Evolutionary conservation across 2,797 vertebrate species (phyloP), one percentile per base, ranked within the genome.

Genomic region (Squalus acanthias): DNA sequence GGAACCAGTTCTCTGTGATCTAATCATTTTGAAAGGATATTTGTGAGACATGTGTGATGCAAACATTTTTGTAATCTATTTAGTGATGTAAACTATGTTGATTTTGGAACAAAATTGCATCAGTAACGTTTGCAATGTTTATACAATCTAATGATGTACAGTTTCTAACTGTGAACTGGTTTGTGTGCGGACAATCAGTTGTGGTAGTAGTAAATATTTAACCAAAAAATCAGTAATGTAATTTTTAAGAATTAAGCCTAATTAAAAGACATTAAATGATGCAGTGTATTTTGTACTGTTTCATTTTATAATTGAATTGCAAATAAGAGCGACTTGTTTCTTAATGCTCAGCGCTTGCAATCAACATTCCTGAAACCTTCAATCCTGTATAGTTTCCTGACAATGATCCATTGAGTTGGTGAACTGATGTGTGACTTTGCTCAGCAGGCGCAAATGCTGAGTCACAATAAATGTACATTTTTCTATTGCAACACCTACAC

Each of bases 231-330:
- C 67, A 46, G 92, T 26, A 39, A 95, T 70, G 65, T 69, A 9
- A 95, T 76, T 95, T 95, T 95, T 57, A 57, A 93, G 91, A 69
- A 67, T 46, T 95, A 29, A 53, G 29, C 24, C 24, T 95, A 95
- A 95, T 74, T 95, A n/a, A 72, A 95, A 57, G 10, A 76, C 50
- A 65, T 76, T 57, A 53, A 29, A 33, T 57, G 1, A 17, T 74
- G 24, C 5, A 29, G 15, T 76, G 50, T 46, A 57, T 76, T 74
- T 95, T 17, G 26, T 72, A 76, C 46, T n/a, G 39, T 70, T 95
- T 95, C 39, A 70, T 95, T 95, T 76, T 95, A 50, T 20, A n/a
- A n/a, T 8, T 92, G 26, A 15, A 26, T 53, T 57, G 50, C 10
- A 95, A 57, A 95, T 57, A 26, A 57, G 24, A 74, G 57, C 13